These are phyloP conservation scores for Fukomys damarensis DNA, from an alignment of 2,113 vertebrate species.

Conservation along the genomic window DNA sequence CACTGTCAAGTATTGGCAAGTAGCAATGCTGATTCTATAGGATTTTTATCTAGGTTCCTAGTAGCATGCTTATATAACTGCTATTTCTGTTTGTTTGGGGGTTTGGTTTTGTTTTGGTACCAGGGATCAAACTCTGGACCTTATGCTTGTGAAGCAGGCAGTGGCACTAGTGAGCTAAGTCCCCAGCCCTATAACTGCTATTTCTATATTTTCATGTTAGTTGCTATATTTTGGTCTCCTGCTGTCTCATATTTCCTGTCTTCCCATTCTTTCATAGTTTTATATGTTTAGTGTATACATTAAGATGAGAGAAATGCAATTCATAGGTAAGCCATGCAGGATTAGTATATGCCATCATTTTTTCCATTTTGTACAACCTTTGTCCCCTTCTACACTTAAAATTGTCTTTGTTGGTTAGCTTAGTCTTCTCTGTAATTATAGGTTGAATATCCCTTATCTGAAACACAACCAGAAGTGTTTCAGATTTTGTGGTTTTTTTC, in stretches of 20 bases:
- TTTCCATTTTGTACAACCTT: neutral
- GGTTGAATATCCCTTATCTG: neutral
- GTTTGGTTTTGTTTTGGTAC: no score
- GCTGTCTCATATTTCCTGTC: neutral
- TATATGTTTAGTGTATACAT: neutral
- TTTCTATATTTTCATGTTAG: neutral
- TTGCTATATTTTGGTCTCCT: neutral
- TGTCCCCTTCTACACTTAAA: neutral
- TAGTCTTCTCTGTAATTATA: neutral
- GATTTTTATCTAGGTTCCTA: neutral
- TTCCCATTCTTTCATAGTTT: neutral
- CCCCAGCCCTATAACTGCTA: neutral
- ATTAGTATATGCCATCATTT: neutral
- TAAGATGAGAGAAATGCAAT: neutral
- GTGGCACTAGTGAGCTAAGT: no score
- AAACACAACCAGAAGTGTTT: neutral
- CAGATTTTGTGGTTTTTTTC: neutral
- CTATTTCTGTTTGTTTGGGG: no score
- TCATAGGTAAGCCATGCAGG: neutral
- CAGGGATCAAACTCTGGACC: no score
- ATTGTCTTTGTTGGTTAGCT: neutral
- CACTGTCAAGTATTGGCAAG: no score
- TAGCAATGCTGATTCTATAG: no score
- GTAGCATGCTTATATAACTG: neutral
- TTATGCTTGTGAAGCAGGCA: no score